A percentile compares a stretch with the other conserved stretches of the same genome.
Conservation (phyloP, 1,140 invertebrate species). For the Drosophila mayri region DNA sequence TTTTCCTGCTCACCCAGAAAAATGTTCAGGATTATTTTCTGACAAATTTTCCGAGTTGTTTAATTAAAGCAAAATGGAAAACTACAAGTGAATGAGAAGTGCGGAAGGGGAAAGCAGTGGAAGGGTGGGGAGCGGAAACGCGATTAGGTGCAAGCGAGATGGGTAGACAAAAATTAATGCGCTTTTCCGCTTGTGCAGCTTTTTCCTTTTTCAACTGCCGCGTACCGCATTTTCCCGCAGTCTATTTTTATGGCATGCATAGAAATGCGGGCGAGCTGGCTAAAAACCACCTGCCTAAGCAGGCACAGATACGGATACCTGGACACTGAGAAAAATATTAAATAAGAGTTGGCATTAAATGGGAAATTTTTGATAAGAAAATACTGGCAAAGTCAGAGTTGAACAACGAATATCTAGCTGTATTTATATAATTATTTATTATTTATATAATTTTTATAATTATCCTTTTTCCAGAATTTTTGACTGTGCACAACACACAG, state of each 20-base stretch:
- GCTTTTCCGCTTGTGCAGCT: conserved; percentile 47
- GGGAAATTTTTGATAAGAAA: background rate
- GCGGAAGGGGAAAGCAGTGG: background rate
- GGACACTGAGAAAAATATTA: background rate
- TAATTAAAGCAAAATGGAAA: conserved; percentile 3
- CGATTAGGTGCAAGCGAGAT: conserved; percentile 4
- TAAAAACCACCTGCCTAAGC: conserved; percentile 35
- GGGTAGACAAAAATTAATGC: conserved; percentile 31
- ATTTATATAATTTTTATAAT: no score
- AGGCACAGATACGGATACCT: conserved; percentile 9
- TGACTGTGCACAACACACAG: background rate
- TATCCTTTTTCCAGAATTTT: background rate
- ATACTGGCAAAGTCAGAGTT: no score
- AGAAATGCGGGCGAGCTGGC: conserved; percentile 17
- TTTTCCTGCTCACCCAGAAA: background rate
- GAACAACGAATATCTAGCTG: no score
- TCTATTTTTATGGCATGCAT: conserved; percentile 36
- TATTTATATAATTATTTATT: no score
- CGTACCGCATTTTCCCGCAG: conserved; percentile 10
- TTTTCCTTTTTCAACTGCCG: conserved; percentile 17
- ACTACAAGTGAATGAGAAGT: conserved; percentile 4
- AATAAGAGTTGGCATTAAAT: no score
- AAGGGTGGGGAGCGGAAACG: background rate
- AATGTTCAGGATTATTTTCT: background rate
- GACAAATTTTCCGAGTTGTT: conserved; percentile 20